These are phyloP conservation scores for Macropus fuliginosus DNA, from an alignment of 2,797 vertebrate genomes.

Conservation along the genomic window DNA sequence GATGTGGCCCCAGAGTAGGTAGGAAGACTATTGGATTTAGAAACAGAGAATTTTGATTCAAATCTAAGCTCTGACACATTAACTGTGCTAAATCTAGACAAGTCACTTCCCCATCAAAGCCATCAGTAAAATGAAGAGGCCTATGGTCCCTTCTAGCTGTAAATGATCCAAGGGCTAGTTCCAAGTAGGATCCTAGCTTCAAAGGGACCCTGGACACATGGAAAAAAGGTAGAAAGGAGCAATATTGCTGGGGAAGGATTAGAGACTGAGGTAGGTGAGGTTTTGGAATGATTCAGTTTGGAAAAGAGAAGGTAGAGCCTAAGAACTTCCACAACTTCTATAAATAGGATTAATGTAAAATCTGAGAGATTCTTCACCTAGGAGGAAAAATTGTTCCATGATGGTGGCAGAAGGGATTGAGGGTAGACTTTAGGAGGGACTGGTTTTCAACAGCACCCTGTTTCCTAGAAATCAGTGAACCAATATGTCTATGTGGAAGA, in stretches of 20 bases:
- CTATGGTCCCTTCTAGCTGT: background rate
- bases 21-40: background rate
- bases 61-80: background rate
- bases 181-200: background rate
- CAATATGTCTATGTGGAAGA: background rate
- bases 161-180: background rate
- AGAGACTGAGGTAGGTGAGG: background rate
- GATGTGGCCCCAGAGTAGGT: background rate
- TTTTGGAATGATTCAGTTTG: background rate
- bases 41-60: background rate
- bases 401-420: background rate
- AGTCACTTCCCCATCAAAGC: background rate
- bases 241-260: background rate
- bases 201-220: background rate
- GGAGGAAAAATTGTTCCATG: background rate
- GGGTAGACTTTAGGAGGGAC: background rate
- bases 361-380: background rate
- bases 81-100: background rate
- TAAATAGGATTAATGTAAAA: background rate
- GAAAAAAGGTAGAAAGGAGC: background rate
- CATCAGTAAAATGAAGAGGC: background rate
- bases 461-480: background rate
- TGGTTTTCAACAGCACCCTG: background rate
- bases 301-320: background rate
- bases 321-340: background rate